A percentile compares a stretch with the other conserved stretches of the same genome.
Evolutionary conservation across 2,797 vertebrate genomes (phyloP).

Genomic region (Thunnus albacares): DNA sequence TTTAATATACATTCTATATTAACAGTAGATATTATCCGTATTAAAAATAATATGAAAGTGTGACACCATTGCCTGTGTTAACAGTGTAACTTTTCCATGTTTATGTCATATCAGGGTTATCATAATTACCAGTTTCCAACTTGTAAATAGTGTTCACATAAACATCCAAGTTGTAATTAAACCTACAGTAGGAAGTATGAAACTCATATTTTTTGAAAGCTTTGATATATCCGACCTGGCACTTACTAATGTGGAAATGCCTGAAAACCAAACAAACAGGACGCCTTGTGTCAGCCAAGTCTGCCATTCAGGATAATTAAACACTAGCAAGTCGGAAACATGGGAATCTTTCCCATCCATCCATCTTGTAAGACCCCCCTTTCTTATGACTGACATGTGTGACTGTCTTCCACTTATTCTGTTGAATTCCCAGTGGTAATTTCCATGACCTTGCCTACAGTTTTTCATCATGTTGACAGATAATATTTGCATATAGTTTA

Average conservation of each 20-base stretch:
- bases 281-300: too few relatives aligned
- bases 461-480: constrained; percentile 11
- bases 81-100: background rate
- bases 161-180: background rate
- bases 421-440: background rate
- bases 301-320: too few relatives aligned
- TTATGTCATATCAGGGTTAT: too few relatives aligned
- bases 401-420: background rate
- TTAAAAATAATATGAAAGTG: background rate
- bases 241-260: background rate
- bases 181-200: too few relatives aligned
- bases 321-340: background rate
- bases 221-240: background rate
- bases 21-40: background rate
- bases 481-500: background rate
- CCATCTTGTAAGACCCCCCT: background rate
- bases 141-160: background rate
- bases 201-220: background rate
- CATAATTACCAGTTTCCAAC: background rate
- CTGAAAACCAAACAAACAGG: too few relatives aligned
- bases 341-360: background rate
- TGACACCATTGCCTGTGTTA: background rate
- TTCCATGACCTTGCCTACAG: background rate
- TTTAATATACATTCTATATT: background rate
- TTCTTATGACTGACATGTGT: background rate